Evolutionary conservation across 2,797 vertebrate genomes (phyloP), one percentile per base, ranked within the genome.

Genomic region (Pantherophis vulpinus): DNA sequence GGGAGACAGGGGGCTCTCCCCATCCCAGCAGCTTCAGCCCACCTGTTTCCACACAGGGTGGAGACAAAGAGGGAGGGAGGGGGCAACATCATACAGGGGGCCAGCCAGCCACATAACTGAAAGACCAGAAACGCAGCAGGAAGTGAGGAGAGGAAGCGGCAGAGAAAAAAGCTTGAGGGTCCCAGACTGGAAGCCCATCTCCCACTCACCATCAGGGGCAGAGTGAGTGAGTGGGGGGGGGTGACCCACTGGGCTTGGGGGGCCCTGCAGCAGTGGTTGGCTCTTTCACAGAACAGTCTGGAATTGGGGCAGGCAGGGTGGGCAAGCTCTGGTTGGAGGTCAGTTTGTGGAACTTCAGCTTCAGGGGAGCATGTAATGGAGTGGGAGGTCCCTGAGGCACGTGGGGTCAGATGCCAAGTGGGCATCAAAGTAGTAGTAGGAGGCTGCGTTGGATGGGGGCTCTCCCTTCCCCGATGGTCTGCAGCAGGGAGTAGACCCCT

Each of bases 241-340:
- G 37, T 0, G 3, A 54, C 25, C 42, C 42, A 7, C 42, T 27
- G 47, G 60, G 13, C 14, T 32, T 1, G n/a, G n/a, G 66, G 27
- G 14, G 0, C 13, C 13, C 14, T 70, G n/a, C 66, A 32, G 66
- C n/a, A 2, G n/a, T 5, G 1, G n/a, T n/a, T 16, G n/a, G 66
- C 13, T 32, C n/a, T n/a, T 70, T 70, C 63, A 3, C 63, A 14
- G 29, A 14, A 5, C 13, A n/a, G 13, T 6, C 98, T 95, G 95
- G 94, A 96, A 96, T 97, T 97, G 98, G 97, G 97, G 94, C 94
- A 94, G 96, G 95, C 92, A 93, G 97, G 96, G 95, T 96, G 96
- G 96, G 37, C 12, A 5, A 86, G 51, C 13, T 47, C 47, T 29
- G 37, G 25, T 25, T 6, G 42, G 42, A 23, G 3, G 32, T 29